These are phyloP conservation scores for Asobara japonica DNA, from an alignment of 1,140 invertebrate species.

Conservation along the genomic window DNA sequence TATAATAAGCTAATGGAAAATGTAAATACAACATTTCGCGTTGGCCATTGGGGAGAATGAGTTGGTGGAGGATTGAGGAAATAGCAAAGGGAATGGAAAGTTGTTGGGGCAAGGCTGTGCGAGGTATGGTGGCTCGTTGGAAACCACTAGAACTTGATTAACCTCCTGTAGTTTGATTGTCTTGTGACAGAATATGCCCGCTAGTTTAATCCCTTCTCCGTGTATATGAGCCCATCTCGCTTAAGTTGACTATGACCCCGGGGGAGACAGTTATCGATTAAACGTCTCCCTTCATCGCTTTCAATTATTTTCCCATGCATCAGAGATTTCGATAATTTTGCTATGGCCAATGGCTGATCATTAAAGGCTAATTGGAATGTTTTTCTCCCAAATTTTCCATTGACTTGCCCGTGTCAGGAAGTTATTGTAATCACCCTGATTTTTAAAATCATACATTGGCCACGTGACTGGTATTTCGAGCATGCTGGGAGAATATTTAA, in stretches of 20 bases:
- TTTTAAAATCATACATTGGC: too few relatives aligned
- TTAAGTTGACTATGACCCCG: background rate
- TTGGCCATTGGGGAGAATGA: background rate
- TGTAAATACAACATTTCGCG: background rate
- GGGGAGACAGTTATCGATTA: background rate
- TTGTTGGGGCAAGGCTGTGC: background rate
- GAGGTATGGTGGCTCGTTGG: background rate
- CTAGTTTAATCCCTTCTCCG: background rate
- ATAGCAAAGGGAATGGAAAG: background rate
- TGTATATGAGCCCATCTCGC: background rate
- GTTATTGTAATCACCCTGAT: too few relatives aligned
- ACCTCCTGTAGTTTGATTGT: constrained; percentile 8
- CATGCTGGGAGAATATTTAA: too few relatives aligned
- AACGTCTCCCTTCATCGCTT: background rate
- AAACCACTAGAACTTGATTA: constrained; percentile 9
- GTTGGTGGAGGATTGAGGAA: background rate
- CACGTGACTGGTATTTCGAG: too few relatives aligned
- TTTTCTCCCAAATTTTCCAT: too few relatives aligned
- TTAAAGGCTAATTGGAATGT: background rate
- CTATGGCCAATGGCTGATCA: background rate
- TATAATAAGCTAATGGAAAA: background rate
- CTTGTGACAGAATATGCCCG: constrained; percentile 2
- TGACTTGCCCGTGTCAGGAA: too few relatives aligned
- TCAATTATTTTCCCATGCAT: background rate
- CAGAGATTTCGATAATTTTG: background rate